These are phyloP conservation scores for Avahi laniger DNA, from an alignment of 2,797 vertebrate genomes.

Conservation along the genomic window DNA sequence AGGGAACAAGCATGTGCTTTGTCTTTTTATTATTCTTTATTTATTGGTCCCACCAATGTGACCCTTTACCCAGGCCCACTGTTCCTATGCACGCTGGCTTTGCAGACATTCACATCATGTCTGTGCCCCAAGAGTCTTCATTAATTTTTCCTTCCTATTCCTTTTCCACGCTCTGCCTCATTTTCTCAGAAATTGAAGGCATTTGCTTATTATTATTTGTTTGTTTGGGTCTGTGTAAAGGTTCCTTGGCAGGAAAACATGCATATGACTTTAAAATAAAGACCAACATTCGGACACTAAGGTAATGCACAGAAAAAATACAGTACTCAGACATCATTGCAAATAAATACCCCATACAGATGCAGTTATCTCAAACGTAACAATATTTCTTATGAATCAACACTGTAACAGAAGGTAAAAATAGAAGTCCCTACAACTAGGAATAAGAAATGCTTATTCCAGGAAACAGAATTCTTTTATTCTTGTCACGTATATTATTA, in stretches of 20 bases:
- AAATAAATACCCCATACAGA: slow-evolving; percentile 99
- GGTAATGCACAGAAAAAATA: slow-evolving; percentile 97
- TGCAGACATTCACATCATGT: slow-evolving; percentile 86
- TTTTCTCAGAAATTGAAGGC: slow-evolving; percentile 75
- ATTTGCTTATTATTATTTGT: slow-evolving; percentile 65
- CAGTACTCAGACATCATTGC: slow-evolving; percentile 95
- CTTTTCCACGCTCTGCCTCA: slow-evolving; percentile 60
- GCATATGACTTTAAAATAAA: slow-evolving; percentile 94
- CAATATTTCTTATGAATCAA: slow-evolving; percentile 95
- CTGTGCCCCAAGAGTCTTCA: slow-evolving; percentile 67
- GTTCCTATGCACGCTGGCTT: slow-evolving; percentile 85
- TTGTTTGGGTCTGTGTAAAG: slow-evolving; percentile 93
- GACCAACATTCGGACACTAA: slow-evolving; percentile 94
- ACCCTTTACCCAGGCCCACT: slow-evolving; percentile 92
- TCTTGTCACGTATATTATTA: slow-evolving; percentile 74
- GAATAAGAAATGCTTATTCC: slow-evolving; percentile 94
- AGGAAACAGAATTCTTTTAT: slow-evolving; percentile 97
- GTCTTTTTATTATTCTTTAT: slow-evolving; percentile 90
- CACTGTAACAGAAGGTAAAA: slow-evolving; percentile 97
- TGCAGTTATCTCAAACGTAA: slow-evolving; percentile 94
- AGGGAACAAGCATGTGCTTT: slow-evolving; percentile 42
- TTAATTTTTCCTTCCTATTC: slow-evolving; percentile 60
- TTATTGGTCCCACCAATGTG: slow-evolving; percentile 94
- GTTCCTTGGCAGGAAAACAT: slow-evolving; percentile 95
- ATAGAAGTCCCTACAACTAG: slow-evolving; percentile 93